Evolutionary conservation across 2,113 vertebrate species (phyloP).

Genomic region (Prolemur simus): DNA sequence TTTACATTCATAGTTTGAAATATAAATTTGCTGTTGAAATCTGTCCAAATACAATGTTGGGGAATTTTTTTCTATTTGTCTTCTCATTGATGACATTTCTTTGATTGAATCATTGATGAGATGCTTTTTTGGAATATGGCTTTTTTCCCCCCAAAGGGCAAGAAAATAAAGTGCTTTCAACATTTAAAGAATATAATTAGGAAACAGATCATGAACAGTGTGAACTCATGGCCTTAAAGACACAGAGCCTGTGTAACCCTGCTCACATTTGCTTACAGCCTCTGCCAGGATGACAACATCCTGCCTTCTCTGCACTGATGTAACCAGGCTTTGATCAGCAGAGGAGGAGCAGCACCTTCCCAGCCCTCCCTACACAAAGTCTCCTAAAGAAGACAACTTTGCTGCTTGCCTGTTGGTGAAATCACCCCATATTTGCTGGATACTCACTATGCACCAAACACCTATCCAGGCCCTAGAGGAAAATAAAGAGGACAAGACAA

Average conservation of each 20-base stretch:
- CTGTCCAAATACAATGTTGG: not conserved
- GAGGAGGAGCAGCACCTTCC: not conserved
- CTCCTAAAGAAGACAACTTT: not conserved
- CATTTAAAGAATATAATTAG: not conserved
- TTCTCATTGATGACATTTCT: slow-evolving; percentile 43
- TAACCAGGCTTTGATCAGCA: not conserved
- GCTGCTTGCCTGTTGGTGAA: not conserved
- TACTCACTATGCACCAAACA: not conserved
- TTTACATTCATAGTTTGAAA: slow-evolving; percentile 66
- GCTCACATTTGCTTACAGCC: not conserved
- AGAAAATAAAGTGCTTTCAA: slow-evolving; percentile 35
- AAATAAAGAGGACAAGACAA: not conserved
- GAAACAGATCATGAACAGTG: not conserved
- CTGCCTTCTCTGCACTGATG: not conserved
- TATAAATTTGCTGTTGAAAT: slow-evolving; percentile 60
- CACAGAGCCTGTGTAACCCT: not conserved
- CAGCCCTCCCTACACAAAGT: not conserved
- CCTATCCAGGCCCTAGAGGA: not conserved
- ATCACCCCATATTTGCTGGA: not conserved
- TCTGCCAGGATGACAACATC: accelerated
- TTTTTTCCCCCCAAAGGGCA: slow-evolving; percentile 11
- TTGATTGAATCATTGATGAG: slow-evolving; percentile 58
- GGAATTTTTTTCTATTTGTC: slow-evolving; percentile 1
- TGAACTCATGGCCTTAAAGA: not conserved
- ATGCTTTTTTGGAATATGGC: not conserved